phyloP scores from a whole-genome alignment of 2,113 vertebrate genomes.

The Brienomyrus brachyistius region DNA sequence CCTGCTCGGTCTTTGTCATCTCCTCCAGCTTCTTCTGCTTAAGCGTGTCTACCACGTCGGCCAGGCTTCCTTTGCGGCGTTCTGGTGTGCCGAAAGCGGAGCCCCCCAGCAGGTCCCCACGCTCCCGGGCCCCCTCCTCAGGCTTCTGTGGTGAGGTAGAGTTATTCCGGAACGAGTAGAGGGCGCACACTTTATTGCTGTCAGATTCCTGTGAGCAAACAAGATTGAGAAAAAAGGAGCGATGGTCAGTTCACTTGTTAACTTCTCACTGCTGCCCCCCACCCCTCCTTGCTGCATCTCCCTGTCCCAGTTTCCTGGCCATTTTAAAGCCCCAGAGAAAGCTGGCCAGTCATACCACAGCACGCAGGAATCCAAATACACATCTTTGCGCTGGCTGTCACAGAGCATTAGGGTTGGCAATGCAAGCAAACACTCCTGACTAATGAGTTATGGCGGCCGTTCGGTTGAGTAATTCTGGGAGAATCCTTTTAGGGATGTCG shows the following conservation, averaged over 20 bases:
- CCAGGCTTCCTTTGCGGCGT: conserved; percentile 90
- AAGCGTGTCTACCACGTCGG: conserved; percentile 92
- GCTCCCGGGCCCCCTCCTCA: conserved; percentile 81
- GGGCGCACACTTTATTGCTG: conserved; percentile 82
- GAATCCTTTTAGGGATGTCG: neutral
- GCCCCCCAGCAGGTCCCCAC: conserved; percentile 72
- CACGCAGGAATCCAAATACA: conserved; percentile 2
- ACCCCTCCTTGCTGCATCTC: neutral
- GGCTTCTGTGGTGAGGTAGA: conserved; percentile 92
- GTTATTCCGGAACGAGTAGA: conserved; percentile 87
- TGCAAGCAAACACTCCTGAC: conserved; percentile 8
- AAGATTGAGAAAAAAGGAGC: neutral
- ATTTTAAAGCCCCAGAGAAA: neutral
- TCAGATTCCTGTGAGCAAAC: conserved; percentile 74
- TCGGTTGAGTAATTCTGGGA: neutral
- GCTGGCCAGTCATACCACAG: neutral
- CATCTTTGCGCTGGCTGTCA: conserved; percentile 1
- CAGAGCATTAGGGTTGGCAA: neutral
- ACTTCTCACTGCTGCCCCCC: neutral
- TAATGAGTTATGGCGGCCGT: neutral
- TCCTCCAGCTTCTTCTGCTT: conserved; percentile 97
- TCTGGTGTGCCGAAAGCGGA: conserved; percentile 85
- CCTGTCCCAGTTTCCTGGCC: neutral
- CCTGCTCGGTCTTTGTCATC: conserved; percentile 90
- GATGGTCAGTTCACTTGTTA: neutral